phyloP scores from a whole-genome alignment of 2,113 vertebrate species.

The Sinosuthora webbiana region DNA sequence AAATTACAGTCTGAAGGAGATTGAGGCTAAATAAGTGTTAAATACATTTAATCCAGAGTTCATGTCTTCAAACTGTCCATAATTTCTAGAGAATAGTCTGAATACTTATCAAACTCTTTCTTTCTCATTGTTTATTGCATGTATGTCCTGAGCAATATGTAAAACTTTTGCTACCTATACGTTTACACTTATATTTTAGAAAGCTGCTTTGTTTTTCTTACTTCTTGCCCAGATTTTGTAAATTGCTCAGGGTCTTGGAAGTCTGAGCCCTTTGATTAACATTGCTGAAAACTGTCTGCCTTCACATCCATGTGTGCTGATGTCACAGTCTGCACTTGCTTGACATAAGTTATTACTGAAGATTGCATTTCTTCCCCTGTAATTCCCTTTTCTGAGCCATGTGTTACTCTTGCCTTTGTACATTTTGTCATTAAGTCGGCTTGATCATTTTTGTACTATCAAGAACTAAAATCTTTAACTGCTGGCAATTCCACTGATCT shows the following conservation, averaged over 20 bases:
- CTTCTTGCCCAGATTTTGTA: background rate
- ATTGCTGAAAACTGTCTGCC: background rate
- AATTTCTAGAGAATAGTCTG: background rate
- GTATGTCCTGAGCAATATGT: background rate
- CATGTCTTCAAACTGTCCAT: background rate
- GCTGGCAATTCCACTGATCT: background rate
- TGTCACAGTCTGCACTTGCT: background rate
- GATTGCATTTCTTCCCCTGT: background rate
- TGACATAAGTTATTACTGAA: background rate
- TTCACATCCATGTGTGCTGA: background rate
- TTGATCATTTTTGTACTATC: constrained; percentile 2
- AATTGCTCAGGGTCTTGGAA: background rate
- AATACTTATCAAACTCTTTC: background rate
- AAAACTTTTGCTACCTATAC: background rate
- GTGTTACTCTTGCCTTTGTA: background rate
- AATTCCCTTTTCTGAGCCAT: background rate
- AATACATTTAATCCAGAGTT: background rate
- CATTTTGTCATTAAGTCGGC: background rate
- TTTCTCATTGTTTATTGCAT: background rate
- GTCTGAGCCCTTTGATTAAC: background rate
- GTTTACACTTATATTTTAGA: background rate
- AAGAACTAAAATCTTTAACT: background rate
- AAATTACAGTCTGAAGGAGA: background rate
- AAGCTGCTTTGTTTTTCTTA: background rate
- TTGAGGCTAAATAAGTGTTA: background rate